Base-by-base conservation (phyloP, 2,113 vertebrate genomes). In the Probosciger aterrimus region DNA sequence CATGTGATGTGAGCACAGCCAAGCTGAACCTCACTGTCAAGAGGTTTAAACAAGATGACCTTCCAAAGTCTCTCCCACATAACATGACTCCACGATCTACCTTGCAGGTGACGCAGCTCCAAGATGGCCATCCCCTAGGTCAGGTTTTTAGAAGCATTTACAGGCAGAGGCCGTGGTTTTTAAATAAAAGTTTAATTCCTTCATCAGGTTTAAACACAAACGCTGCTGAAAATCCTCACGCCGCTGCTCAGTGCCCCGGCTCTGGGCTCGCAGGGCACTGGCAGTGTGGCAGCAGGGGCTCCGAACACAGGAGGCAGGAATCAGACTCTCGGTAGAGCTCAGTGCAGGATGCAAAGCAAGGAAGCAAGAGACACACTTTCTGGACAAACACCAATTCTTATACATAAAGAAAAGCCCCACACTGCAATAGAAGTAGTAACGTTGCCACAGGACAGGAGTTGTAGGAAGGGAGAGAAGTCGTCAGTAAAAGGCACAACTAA, bases 171-270 rank as follows among this genome's bases (percentile, higher is more conserved):
- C 63, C 1, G 0, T 18, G 11, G 5, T 84, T 96, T 97, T 97
- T 96, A 97, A 97, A 97, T 96, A 97, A 97, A 94, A 96, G 90
- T 97, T 97, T 97, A 96, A 97, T 97, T 96, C 94, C 96, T 97
- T 96, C 95, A 96, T 91, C 88, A 88, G 92, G 75, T 96, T 97
- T 80, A 88, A 94, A 95, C 95, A 97, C 67, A 95, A 93, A 97
- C n/a, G 90, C 76, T 93, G 92, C 94, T 81, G 93, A 52, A 89
- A 84, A 77, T 90, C 52, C 67, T 94, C 86, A 69, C 65, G 17
- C 46, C 1, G 1, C 77, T 85, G 68, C 77, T 85, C 63, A 4
- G 20, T 63, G 85, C 82, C 91, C 78, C n/a, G 41, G 52, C 52
- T 79, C 59, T 80, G 24, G 70, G 74, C 64, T 94, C n/a, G 49